A percentile compares a stretch with the other conserved stretches of the same genome.
phyloP scores from a whole-genome alignment of 1,140 invertebrate genomes.

The Bombus terrestris region DNA sequence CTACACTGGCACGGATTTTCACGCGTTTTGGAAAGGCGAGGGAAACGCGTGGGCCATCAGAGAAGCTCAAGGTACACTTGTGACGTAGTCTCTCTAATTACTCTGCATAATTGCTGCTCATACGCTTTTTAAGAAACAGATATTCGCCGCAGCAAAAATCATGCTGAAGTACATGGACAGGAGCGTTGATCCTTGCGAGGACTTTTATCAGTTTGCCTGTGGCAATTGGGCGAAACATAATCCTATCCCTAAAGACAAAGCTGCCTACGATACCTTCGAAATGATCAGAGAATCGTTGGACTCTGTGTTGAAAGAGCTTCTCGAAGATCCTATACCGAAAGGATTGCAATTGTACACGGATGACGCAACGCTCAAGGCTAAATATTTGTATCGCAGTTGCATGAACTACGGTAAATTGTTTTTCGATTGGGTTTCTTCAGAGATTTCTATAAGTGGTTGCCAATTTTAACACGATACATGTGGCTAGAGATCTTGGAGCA shows the following conservation, averaged over 20 bases:
- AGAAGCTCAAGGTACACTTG: slow-evolving; percentile 67
- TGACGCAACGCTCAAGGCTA: slow-evolving; percentile 88
- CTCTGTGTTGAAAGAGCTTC: slow-evolving; percentile 86
- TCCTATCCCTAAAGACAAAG: slow-evolving; percentile 92
- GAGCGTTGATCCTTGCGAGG: slow-evolving; percentile 91
- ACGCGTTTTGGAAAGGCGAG: slow-evolving; percentile 83
- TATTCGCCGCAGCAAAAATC: slow-evolving; percentile 81
- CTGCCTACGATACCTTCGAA: slow-evolving; percentile 92
- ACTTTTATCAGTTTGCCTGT: slow-evolving; percentile 96
- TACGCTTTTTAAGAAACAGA: slow-evolving; percentile 51
- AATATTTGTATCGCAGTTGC: slow-evolving; percentile 92
- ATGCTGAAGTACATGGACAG: slow-evolving; percentile 92
- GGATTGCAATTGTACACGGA: slow-evolving; percentile 71
- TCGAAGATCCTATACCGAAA: slow-evolving; percentile 82
- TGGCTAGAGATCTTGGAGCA: slow-evolving; percentile 85
- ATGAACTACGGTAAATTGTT: slow-evolving; percentile 88
- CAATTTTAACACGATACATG: slow-evolving; percentile 52
- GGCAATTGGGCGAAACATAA: slow-evolving; percentile 93
- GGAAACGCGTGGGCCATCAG: slow-evolving; percentile 75
- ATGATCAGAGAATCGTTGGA: slow-evolving; percentile 90
- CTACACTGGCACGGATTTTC: slow-evolving; percentile 65
- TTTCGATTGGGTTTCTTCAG: background rate
- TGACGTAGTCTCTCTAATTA: background rate
- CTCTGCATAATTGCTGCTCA: slow-evolving; percentile 35
- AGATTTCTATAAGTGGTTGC: no score